Percentiles rank a stretch among this genome's conserved stretches.
Evolutionary conservation across 2,888 invertebrate species (phyloP).

Genomic region (Ellobium chinense): DNA sequence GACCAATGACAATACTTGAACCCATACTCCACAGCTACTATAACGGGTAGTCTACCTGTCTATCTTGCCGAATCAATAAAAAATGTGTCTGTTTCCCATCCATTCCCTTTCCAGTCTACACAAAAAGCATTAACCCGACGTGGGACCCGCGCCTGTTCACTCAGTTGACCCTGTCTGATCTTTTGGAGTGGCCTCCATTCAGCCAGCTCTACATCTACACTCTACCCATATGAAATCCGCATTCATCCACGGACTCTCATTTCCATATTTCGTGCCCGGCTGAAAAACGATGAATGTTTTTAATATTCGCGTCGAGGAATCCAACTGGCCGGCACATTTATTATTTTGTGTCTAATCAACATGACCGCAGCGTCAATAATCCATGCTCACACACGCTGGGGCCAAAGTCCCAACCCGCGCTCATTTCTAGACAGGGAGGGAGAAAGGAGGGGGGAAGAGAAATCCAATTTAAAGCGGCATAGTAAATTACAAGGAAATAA

Average conservation of each 20-base stretch:
- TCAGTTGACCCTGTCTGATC: not conserved
- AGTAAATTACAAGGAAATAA: constrained; percentile 38
- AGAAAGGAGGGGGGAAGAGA: not conserved
- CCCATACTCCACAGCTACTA: no score
- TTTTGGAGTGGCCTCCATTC: not conserved
- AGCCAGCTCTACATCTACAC: not conserved
- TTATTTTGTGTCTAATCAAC: constrained; percentile 25
- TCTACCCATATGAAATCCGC: not conserved
- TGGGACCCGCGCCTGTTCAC: no score
- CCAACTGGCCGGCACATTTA: constrained; percentile 7
- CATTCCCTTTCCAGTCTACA: no score
- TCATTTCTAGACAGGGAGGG: not conserved
- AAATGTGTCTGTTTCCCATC: no score
- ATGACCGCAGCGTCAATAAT: constrained; percentile 17
- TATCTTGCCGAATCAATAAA: no score
- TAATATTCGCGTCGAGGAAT: constrained; percentile 19
- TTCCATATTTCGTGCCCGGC: constrained; percentile 35
- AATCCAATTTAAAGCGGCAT: constrained; percentile 20
- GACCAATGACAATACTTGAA: no score
- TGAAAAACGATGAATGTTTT: constrained; percentile 17
- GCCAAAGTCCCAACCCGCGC: not conserved
- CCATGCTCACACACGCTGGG: not conserved
- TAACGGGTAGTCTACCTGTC: no score
- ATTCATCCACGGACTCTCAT: not conserved
- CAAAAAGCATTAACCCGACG: no score